These are phyloP conservation scores for Dufourea novaeangliae DNA, from an alignment of 1,140 invertebrate species.

Conservation along the genomic window DNA sequence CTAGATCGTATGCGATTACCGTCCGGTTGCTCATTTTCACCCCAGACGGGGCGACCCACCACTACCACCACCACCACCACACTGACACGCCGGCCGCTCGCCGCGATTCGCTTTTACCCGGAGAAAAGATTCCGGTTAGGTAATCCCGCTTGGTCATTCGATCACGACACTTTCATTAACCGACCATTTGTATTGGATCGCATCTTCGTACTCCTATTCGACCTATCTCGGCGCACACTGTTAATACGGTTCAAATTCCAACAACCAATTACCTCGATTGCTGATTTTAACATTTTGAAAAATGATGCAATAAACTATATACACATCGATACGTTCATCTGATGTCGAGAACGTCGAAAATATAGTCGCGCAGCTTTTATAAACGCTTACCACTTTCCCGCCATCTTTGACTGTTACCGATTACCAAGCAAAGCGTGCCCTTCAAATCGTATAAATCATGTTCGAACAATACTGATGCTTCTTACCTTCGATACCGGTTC, in stretches of 20 bases:
- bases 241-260: too few relatives aligned
- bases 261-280: too few relatives aligned
- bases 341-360: background rate
- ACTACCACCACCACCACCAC: background rate
- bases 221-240: too few relatives aligned
- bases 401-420: slow-evolving; percentile 31
- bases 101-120: slow-evolving; percentile 49
- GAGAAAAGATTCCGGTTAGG: slow-evolving; percentile 47
- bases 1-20: slow-evolving; percentile 65
- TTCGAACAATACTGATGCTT: background rate
- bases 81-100: background rate
- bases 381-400: slow-evolving; percentile 15
- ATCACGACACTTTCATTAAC: slow-evolving; percentile 39
- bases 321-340: too few relatives aligned
- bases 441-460: slow-evolving; percentile 11
- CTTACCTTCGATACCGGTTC: slow-evolving; percentile 15
- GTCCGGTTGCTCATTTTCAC: slow-evolving; percentile 51
- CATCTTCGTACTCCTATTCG: background rate
- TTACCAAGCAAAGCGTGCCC: background rate
- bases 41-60: slow-evolving; percentile 10
- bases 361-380: background rate
- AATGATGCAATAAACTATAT: too few relatives aligned
- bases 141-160: slow-evolving; percentile 38
- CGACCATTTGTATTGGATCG: background rate
- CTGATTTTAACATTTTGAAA: too few relatives aligned